Conservation (phyloP, 2,113 vertebrate genomes). For the Poecilia latipinna region DNA sequence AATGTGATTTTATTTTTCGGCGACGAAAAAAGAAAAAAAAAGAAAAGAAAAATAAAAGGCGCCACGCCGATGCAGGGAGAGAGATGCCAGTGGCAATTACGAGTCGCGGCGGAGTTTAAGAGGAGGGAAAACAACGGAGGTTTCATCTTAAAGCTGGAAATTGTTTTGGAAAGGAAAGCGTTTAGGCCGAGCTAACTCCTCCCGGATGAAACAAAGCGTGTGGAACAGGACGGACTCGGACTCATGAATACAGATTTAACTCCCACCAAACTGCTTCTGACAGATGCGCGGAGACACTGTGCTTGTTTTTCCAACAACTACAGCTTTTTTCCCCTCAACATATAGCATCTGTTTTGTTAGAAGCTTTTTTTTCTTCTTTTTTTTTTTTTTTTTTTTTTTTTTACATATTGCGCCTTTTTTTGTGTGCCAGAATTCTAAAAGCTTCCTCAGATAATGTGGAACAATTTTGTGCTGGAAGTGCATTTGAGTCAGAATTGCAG, state of each 20-base stretch:
- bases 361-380: not conserved
- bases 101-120: not conserved
- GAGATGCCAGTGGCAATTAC: not conserved
- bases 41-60: not conserved
- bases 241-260: constrained; percentile 19
- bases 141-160: not conserved
- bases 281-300: constrained; percentile 7
- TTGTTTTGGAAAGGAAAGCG: constrained; percentile 8
- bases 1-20: not conserved
- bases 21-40: no score
- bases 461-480: constrained; percentile 27
- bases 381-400: not conserved
- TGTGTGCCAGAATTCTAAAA: constrained; percentile 16
- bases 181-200: constrained; percentile 19
- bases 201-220: not conserved
- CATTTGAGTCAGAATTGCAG: constrained; percentile 20
- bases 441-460: constrained; percentile 11
- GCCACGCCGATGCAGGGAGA: not conserved
- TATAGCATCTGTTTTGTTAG: constrained; percentile 19
- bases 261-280: constrained; percentile 14
- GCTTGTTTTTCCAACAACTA: constrained; percentile 1
- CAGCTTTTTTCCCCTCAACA: not conserved
- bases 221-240: not conserved
- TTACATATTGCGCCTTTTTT: not conserved
- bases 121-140: not conserved